Base-by-base conservation (phyloP, 2,888 invertebrate genomes). In the Leptinotarsa rubiginosa region DNA sequence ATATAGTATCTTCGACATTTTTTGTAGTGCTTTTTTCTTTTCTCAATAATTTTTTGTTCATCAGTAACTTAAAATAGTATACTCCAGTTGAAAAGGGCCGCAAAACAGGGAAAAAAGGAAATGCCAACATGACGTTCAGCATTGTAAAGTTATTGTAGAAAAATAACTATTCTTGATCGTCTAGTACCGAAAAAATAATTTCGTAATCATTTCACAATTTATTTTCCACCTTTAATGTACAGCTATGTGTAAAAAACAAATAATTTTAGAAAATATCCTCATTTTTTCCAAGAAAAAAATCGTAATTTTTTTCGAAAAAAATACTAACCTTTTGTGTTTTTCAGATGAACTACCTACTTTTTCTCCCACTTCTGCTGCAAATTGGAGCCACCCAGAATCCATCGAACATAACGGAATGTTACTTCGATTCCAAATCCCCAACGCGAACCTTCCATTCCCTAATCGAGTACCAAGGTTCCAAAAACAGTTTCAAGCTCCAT, bases 391-490 rank as follows among this genome's bases (percentile, higher is more conserved):
- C 69, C 10, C 56, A 65, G 56, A 15, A 22, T 3, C 22, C 54
- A 10, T 31, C 47, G 15, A 49, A 47, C 3, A 18, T 71, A 16
- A 71, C 41, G 18, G 59, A 47, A 15, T 41, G 65, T 65, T 73
- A 71, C 22, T 18, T 72, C n/a, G 70, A 69, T 41, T 62, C 71
- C 13, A 41, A 70, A 15, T 65, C 70, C 47, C 56, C 73, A 22
- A 74, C 77, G 1, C 77, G 84, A 64, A 77, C 78, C 4, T 87
- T 86, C 66, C 54, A 74, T 5, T 75, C 81, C 0, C 68, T 85
- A 1, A 15, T 66, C 3, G 79, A 83, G 0, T 85, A 82, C 72
- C 83, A 86, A 81, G 76, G 72, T 7, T 85, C 83, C 68, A 81
- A 77, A 47, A 50, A 77, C 16, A 75, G 79, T 50, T 86, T 86